Conservation (phyloP, 2,797 vertebrate species). For the Onychomys leucogaster region DNA sequence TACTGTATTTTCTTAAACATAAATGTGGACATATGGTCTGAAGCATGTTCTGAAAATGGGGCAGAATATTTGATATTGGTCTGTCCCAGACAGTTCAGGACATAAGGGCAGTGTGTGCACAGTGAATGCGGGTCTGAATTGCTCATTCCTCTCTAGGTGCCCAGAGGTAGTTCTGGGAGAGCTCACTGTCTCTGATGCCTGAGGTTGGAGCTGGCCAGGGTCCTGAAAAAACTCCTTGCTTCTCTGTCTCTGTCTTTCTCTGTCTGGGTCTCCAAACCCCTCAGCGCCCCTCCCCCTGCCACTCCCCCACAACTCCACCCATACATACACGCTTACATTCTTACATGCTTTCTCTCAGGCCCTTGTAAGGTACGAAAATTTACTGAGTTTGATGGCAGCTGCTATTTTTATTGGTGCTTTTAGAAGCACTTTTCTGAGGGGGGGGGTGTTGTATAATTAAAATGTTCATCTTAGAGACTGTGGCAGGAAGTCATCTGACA, state of each 20-base stretch:
- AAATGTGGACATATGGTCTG: constrained; percentile 56
- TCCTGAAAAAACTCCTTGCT: not conserved
- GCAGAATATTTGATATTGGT: constrained; percentile 28
- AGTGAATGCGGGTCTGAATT: not conserved
- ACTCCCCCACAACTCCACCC: not conserved
- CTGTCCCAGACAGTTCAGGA: constrained; percentile 54
- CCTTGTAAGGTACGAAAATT: not conserved
- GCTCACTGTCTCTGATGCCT: too few species aligned
- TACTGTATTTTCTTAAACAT: constrained; percentile 49
- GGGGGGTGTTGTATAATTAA: not conserved
- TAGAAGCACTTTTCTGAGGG: not conserved
- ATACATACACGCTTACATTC: fast-evolving
- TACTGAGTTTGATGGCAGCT: not conserved
- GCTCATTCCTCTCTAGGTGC: not conserved
- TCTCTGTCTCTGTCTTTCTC: not conserved
- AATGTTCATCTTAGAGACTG: not conserved
- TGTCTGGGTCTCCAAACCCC: not conserved
- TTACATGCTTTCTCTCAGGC: not conserved
- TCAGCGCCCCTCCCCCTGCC: fast-evolving
- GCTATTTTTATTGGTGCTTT: not conserved
- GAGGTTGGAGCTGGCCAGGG: not conserved
- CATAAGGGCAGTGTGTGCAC: not conserved
- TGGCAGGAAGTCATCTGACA: not conserved
- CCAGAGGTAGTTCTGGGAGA: not conserved
- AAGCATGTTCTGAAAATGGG: constrained; percentile 67